A percentile compares a stretch with the other conserved stretches of the same genome.
Conservation (phyloP, 1,140 invertebrate species). For the Chrysomallon squamiferum region DNA sequence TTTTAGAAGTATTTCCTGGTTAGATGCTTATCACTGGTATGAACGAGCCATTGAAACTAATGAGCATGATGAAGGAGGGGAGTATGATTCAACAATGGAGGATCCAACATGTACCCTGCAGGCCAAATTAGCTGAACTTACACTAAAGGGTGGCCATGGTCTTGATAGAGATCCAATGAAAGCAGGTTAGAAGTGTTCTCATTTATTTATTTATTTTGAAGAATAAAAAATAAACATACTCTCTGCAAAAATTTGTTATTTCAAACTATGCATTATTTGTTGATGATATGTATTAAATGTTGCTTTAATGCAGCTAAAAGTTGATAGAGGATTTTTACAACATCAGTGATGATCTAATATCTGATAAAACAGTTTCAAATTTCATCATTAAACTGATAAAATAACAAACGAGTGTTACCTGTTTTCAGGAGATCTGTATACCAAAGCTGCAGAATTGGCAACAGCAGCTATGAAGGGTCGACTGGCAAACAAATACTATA, state of each 20-base stretch:
- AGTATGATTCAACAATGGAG: conserved; percentile 62
- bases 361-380: neutral
- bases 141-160: conserved; percentile 63
- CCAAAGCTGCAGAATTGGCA: conserved; percentile 67
- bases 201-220: neutral
- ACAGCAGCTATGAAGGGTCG: conserved; percentile 69
- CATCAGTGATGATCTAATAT: neutral
- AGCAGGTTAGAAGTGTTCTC: conserved; percentile 59
- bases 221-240: neutral
- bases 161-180: conserved; percentile 63
- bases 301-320: neutral
- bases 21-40: conserved; percentile 66
- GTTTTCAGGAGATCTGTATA: conserved; percentile 66
- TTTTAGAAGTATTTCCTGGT: conserved; percentile 60
- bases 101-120: conserved; percentile 63
- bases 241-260: too few species aligned
- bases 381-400: too few species aligned
- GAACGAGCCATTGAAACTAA: conserved; percentile 59
- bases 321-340: neutral
- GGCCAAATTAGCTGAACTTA: conserved; percentile 67
- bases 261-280: too few species aligned
- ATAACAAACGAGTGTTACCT: too few species aligned
- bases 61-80: conserved; percentile 64
- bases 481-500: conserved; percentile 69
- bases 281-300: neutral